These are phyloP conservation scores for Pomacea canaliculata DNA, from an alignment of 2,888 invertebrate species.

Conservation along the genomic window DNA sequence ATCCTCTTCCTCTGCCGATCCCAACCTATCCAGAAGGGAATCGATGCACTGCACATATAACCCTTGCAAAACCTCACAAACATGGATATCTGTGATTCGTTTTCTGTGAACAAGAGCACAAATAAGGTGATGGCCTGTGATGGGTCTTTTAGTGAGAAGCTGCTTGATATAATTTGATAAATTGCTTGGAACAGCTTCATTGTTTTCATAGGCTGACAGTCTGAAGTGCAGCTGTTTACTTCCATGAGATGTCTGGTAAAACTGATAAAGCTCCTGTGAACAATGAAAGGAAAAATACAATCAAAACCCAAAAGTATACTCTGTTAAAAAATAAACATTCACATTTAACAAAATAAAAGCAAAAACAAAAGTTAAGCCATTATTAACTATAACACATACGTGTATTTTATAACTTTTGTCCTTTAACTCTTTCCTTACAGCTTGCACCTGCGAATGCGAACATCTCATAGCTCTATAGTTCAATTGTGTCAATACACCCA, in stretches of 20 bases:
- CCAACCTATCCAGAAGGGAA: slow-evolving; percentile 42
- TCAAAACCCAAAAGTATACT: no score
- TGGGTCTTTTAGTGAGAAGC: slow-evolving; percentile 2
- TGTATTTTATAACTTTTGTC: no score
- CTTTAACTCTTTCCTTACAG: no score
- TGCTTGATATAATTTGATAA: slow-evolving; percentile 10
- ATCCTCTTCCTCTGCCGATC: neutral
- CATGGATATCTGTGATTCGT: slow-evolving; percentile 28
- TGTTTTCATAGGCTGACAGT: slow-evolving; percentile 15
- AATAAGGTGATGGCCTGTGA: slow-evolving; percentile 19
- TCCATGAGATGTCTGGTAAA: slow-evolving; percentile 30
- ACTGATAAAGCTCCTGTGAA: slow-evolving; percentile 59
- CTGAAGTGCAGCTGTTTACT: slow-evolving; percentile 6
- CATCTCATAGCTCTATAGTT: no score
- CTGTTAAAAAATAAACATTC: no score
- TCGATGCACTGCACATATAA: slow-evolving; percentile 48
- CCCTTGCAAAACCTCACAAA: slow-evolving; percentile 48
- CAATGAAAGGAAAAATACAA: slow-evolving; percentile 9
- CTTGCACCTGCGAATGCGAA: no score
- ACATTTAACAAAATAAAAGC: no score
- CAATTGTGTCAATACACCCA: no score
- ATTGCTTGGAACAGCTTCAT: slow-evolving; percentile 4
- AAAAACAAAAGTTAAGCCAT: no score
- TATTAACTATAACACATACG: no score
- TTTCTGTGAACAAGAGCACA: slow-evolving; percentile 24